Base-by-base conservation (phyloP, 1,140 invertebrate species). In the Lepidurus packardi region DNA sequence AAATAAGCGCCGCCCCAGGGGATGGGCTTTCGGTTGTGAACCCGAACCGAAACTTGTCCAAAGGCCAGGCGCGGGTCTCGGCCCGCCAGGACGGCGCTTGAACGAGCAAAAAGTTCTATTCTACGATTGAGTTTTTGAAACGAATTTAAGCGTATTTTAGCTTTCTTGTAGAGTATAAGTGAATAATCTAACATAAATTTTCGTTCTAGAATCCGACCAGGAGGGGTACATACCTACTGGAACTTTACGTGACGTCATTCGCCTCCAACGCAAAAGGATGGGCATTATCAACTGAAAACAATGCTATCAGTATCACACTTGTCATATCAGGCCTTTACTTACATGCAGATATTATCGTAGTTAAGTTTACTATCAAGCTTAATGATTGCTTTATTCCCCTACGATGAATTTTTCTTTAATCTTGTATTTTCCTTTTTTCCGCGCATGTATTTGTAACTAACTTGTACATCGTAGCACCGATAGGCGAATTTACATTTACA, bases 201-300 rank as follows among this genome's bases (percentile, higher is more conserved):
- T 34, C 34, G 34, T 34, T 34, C 34, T 65, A 65, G 43, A 74
- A 43, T 73, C 75, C 25, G 80, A 76, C n/a, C 13, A 65, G 16
- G 76, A 77, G 73, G 77, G 78, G 25, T 77, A 75, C 43, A 53
- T 78, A 21, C 79, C 80, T 42, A 81, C 79, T 7, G 80, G 80
- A n/a, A 82, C 81, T 25, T 76, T 82, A 43, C 81, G 80, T 47
- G 80, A 82, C 76, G 78, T 81, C 25, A 81, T 82, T 25, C 80
- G 81, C 73, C 80, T 81, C 73, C 81, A 82, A 65, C 77, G 80
- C 24, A 82, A 81, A 73, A 81, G 80, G 74, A 82, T 82, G 73
- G 53, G 53, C 53, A 65, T 65, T 16, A 65, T 65, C 13, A 65
- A 75, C 74, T 43, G 25, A 25, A 25, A 25, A 7, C 25, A 42